These are phyloP conservation scores for Lepus americanus DNA, from an alignment of 2,113 vertebrate genomes.

Conservation along the genomic window DNA sequence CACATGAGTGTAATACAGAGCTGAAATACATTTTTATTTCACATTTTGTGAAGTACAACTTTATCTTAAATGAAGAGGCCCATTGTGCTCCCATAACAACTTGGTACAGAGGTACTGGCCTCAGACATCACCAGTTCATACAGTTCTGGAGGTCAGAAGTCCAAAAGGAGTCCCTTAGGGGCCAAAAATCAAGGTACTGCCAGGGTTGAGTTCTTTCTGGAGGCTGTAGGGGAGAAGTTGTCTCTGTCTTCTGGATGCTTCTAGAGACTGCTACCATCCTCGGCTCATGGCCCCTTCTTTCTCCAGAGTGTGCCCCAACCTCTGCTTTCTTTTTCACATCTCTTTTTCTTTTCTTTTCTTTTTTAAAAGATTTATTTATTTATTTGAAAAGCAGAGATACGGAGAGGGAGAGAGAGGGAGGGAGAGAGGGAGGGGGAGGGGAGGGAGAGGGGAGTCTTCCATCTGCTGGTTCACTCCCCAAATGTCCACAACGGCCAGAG, in stretches of 20 bases:
- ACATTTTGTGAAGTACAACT: neutral
- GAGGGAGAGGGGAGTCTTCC: no score
- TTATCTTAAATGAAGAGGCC: neutral
- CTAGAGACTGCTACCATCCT: neutral
- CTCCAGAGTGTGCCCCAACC: neutral
- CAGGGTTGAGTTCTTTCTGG: neutral
- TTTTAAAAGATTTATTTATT: no score
- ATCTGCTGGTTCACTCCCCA: no score
- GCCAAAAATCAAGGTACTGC: neutral
- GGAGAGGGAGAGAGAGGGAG: no score
- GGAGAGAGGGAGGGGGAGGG: no score
- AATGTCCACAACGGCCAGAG: no score
- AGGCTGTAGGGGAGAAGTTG: neutral
- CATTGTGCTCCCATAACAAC: neutral
- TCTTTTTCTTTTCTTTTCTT: neutral
- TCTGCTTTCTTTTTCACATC: neutral
- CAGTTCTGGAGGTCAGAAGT: neutral
- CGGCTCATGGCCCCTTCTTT: neutral
- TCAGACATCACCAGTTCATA: neutral
- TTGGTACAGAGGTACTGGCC: neutral
- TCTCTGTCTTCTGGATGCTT: neutral
- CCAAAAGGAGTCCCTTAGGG: neutral
- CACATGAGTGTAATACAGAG: neutral
- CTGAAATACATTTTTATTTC: conserved; percentile 1
- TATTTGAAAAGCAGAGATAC: no score